Percentiles rank a stretch among this genome's conserved stretches.
These are phyloP conservation scores for Xiphophorus birchmanni DNA, from an alignment of 2,797 vertebrate genomes.

Conservation along the genomic window DNA sequence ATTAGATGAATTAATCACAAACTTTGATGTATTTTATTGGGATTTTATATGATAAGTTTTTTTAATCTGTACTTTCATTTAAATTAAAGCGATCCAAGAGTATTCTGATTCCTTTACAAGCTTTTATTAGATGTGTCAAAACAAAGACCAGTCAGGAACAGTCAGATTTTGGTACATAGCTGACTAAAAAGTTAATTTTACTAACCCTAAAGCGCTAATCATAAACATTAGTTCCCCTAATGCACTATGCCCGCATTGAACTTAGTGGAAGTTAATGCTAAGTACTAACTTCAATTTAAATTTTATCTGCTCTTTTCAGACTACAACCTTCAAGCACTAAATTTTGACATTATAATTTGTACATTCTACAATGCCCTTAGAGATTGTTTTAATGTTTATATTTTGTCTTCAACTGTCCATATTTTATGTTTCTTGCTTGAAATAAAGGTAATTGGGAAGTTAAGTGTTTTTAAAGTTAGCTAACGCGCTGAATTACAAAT, in stretches of 20 bases:
- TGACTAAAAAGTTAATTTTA: not conserved
- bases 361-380: not conserved
- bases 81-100: too few species aligned
- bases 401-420: not conserved
- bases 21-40: not conserved
- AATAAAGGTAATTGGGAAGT: too few species aligned
- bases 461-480: too few species aligned
- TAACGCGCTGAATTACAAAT: too few species aligned
- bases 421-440: too few species aligned
- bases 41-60: not conserved
- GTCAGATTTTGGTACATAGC: not conserved
- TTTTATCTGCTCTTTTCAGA: too few species aligned
- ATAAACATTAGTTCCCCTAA: not conserved
- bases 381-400: not conserved
- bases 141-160: not conserved
- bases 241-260: too few species aligned
- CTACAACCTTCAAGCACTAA: not conserved
- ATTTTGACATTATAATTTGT: not conserved
- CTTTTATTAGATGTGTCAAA: not conserved
- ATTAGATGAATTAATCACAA: not conserved
- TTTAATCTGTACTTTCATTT: not conserved
- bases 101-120: not conserved
- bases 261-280: not conserved
- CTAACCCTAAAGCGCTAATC: not conserved
- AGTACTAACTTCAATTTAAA: not conserved